phyloP scores from a whole-genome alignment of 2,888 invertebrate species.

The Dimorphilus gyrociliatus region DNA sequence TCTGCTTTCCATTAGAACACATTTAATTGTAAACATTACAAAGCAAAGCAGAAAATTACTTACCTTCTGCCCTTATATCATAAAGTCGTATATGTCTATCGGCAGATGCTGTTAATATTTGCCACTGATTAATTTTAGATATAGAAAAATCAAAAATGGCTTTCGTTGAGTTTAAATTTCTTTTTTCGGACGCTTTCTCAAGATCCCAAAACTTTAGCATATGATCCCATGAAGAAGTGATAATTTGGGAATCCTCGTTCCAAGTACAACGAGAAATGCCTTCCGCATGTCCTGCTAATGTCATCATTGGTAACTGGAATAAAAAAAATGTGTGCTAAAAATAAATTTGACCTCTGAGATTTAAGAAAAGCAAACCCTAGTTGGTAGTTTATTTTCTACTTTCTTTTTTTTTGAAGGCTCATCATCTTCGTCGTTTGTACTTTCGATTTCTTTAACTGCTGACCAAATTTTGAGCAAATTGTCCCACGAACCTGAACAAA shows the following conservation, averaged over 20 bases:
- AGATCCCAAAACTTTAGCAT: slow-evolving; percentile 85
- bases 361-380: slow-evolving; percentile 13
- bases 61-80: slow-evolving; percentile 61
- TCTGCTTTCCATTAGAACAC: slow-evolving; percentile 44
- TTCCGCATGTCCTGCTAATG: slow-evolving; percentile 80
- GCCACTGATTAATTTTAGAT: neutral
- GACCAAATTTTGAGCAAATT: slow-evolving; percentile 81
- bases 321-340: neutral
- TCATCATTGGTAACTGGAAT: slow-evolving; percentile 50
- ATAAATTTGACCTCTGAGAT: neutral
- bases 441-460: slow-evolving; percentile 26
- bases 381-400: slow-evolving; percentile 17
- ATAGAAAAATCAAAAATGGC: no score
- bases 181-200: slow-evolving; percentile 62
- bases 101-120: slow-evolving; percentile 60
- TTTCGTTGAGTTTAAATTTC: no score
- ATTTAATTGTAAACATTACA: neutral
- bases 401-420: no score
- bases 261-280: slow-evolving; percentile 68
- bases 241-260: slow-evolving; percentile 58
- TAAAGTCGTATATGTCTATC: slow-evolving; percentile 78
- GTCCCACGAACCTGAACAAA: slow-evolving; percentile 76
- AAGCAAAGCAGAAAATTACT: slow-evolving; percentile 1
- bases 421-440: no score
- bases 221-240: slow-evolving; percentile 88